These are phyloP conservation scores for Rotaria macrura DNA, from an alignment of 2,888 invertebrate genomes.

Conservation along the genomic window DNA sequence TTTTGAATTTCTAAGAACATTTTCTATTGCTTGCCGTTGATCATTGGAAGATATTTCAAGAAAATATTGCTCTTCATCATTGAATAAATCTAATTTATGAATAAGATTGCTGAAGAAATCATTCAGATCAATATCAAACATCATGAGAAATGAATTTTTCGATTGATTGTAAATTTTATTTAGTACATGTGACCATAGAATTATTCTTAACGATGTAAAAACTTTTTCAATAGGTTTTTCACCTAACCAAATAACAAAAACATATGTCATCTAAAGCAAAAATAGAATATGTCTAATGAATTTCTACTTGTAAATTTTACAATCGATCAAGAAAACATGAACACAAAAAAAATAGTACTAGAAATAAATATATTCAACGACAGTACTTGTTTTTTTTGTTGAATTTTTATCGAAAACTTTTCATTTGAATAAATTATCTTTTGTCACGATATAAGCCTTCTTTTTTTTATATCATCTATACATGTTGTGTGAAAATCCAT, in stretches of 20 bases:
- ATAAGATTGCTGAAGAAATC: neutral
- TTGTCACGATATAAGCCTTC: no score
- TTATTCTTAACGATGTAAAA: neutral
- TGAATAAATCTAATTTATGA: neutral
- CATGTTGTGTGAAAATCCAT: no score
- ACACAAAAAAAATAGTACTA: neutral
- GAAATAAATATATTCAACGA: neutral
- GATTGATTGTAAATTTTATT: neutral
- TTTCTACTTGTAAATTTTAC: neutral
- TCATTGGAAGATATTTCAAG: neutral
- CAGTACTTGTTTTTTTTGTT: no score
- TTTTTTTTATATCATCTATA: neutral
- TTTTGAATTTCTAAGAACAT: neutral
- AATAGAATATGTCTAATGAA: no score
- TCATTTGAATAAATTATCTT: no score
- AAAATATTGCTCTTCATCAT: neutral
- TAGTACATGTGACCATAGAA: neutral
- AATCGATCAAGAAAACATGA: neutral
- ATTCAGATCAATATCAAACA: neutral
- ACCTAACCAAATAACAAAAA: constrained; percentile 1
- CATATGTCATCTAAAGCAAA: neutral
- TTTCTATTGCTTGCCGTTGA: neutral
- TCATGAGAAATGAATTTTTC: neutral
- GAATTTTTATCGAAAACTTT: no score
- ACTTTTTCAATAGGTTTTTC: constrained; percentile 8